A percentile compares a stretch with the other conserved stretches of the same genome.
Evolutionary conservation across 2,888 invertebrate species (phyloP).

Genomic region (Pedicia rivosa): DNA sequence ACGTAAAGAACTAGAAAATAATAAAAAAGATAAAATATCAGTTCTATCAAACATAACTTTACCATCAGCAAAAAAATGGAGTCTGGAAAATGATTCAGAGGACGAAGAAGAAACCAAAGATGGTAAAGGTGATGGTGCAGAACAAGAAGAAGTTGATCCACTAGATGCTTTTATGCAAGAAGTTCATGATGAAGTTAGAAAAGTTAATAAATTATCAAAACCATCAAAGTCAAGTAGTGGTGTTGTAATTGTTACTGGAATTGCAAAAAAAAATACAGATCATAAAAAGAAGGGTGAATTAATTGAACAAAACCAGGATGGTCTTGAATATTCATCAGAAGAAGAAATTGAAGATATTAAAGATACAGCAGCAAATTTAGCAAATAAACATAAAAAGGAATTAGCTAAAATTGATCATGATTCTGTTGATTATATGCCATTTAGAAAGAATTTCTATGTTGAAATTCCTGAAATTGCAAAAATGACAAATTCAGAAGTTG

Average conservation of each 20-base stretch:
- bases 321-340: constrained; percentile 92
- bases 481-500: constrained; percentile 79
- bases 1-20: constrained; percentile 66
- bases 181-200: constrained; percentile 39
- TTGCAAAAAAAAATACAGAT: constrained; percentile 58
- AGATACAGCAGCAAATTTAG: constrained; percentile 72
- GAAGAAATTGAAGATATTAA: constrained; percentile 92
- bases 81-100: constrained; percentile 88
- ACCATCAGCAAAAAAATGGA: constrained; percentile 71
- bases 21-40: constrained; percentile 59
- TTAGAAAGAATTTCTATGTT: constrained; percentile 92
- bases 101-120: constrained; percentile 45
- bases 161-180: constrained; percentile 96
- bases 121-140: constrained; percentile 31
- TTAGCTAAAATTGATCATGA: constrained; percentile 84
- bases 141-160: constrained; percentile 80
- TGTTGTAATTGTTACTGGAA: constrained; percentile 68
- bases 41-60: constrained; percentile 29
- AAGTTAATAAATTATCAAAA: constrained; percentile 27
- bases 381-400: constrained; percentile 84
- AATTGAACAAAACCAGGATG: constrained; percentile 98
- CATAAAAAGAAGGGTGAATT: constrained; percentile 85
- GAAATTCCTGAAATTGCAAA: constrained; percentile 90
- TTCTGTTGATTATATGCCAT: constrained; percentile 71
- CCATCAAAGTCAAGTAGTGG: constrained; percentile 35